A percentile compares a stretch with the other conserved stretches of the same genome.
These are phyloP conservation scores for Cephus rjabovi DNA, from an alignment of 2,888 invertebrate genomes.

Conservation along the genomic window DNA sequence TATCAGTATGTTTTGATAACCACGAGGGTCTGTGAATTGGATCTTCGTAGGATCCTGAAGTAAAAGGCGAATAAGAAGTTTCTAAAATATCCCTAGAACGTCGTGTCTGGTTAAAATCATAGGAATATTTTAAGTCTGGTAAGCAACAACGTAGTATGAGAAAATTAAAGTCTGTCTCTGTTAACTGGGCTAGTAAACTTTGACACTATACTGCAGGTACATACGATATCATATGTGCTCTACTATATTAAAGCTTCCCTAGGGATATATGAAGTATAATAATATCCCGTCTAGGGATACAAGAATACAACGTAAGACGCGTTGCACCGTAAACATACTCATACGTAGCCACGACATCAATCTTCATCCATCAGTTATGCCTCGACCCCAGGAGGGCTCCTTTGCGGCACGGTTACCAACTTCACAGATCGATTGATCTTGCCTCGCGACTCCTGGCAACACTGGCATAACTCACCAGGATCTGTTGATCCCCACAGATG, in stretches of 20 bases:
- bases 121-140: background rate
- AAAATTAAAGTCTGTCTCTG: background rate
- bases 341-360: slow-evolving; percentile 44
- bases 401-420: slow-evolving; percentile 35
- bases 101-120: background rate
- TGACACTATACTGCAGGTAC: background rate
- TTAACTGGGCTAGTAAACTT: background rate
- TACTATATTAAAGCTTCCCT: background rate
- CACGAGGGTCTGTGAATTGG: slow-evolving; percentile 6
- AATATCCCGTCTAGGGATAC: background rate
- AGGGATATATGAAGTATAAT: background rate
- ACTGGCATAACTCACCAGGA: background rate
- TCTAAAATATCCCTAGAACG: background rate
- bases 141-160: background rate
- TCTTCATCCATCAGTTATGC: slow-evolving; percentile 60
- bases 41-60: background rate
- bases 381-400: slow-evolving; percentile 24
- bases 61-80: background rate
- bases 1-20: slow-evolving; percentile 48
- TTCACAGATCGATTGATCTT: slow-evolving; percentile 36
- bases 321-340: slow-evolving; percentile 2
- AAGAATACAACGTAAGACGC: slow-evolving; percentile 1
- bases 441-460: slow-evolving; percentile 18
- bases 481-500: background rate
- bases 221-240: background rate